Percentiles rank a stretch among this genome's conserved stretches.
Evolutionary conservation across 1,140 invertebrate species (phyloP).

Genomic region (Eupeodes corollae): DNA sequence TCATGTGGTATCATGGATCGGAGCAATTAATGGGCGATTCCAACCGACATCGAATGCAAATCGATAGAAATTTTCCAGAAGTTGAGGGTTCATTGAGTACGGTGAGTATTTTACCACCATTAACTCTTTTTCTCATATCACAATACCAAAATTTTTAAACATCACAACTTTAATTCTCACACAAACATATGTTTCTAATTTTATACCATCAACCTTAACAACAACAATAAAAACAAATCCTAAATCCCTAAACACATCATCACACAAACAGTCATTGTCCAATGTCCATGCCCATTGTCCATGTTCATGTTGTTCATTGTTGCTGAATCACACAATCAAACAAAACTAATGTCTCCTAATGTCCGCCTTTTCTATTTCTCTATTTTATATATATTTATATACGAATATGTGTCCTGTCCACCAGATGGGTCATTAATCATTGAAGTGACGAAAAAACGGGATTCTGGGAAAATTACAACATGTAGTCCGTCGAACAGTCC

Average conservation of each 20-base stretch:
- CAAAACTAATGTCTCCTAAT: background rate
- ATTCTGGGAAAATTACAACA: slow-evolving; percentile 38
- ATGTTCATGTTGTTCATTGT: background rate
- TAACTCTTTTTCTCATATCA: background rate
- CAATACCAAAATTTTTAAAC: background rate
- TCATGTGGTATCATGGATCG: slow-evolving; percentile 48
- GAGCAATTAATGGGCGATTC: slow-evolving; percentile 33
- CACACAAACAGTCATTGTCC: background rate
- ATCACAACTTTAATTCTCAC: no score
- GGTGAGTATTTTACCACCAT: slow-evolving; percentile 17
- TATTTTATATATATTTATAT: background rate
- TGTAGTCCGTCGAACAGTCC: slow-evolving; percentile 37
- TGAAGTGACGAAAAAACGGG: slow-evolving; percentile 36
- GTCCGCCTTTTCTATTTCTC: background rate
- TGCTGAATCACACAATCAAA: background rate
- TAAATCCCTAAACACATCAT: background rate
- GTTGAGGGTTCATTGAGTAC: slow-evolving; percentile 30
- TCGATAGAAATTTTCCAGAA: slow-evolving; percentile 33
- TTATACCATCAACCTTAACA: background rate
- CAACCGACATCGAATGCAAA: slow-evolving; percentile 29
- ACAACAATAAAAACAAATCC: background rate
- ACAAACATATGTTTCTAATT: background rate
- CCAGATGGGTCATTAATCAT: slow-evolving; percentile 38
- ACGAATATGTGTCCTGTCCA: background rate
- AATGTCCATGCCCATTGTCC: background rate